Base-by-base conservation (phyloP, 2,888 invertebrate genomes). In the Copidosoma aretas region DNA sequence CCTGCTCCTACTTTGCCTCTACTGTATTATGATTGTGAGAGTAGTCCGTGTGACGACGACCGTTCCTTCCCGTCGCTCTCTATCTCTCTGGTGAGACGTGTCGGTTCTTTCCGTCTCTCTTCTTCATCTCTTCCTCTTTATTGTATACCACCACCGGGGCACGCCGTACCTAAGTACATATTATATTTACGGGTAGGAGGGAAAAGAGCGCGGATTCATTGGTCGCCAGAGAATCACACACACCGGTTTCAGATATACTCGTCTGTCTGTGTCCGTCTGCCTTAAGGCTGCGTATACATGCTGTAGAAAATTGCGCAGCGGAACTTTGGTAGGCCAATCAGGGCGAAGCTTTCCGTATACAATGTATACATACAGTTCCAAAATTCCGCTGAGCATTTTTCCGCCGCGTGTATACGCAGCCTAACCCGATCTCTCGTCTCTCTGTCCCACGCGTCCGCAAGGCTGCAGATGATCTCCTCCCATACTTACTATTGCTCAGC, bases 141-240 rank as follows among this genome's bases (percentile, higher is more conserved):
- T 32, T 32, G 8, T 32, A 32, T 32, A 32, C 32, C 32, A 8
- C 8, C 32, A 32, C 32, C 4, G 4, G 32, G 32, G 32, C 32
- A 32, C 8, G 32, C 8, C 4, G 8, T 8, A n/a, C n/a, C n/a
- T n/a, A n/a, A n/a, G n/a, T n/a, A n/a, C n/a, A n/a, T n/a, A n/a
- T n/a, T n/a, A n/a, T n/a, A n/a, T n/a, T n/a, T n/a, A 32, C 4
- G 32, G 41, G 58, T 12, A 41, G 58, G 58, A 41, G 39, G 57
- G 57, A 32, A 49, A 21, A 53, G 22, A 17, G 58, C 64, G 62
- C 62, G 43, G 64, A 64, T 52, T 52, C 58, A 62, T 64, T 60
- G 65, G 65, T 65, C 8, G 39, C 17, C 43, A 56, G 4, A 21
- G 63, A 54, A 32, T 8, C 2, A 19, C 52, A n/a, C n/a, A 32